These are phyloP conservation scores for Andricus curvator DNA, from an alignment of 2,888 invertebrate species.

Conservation along the genomic window DNA sequence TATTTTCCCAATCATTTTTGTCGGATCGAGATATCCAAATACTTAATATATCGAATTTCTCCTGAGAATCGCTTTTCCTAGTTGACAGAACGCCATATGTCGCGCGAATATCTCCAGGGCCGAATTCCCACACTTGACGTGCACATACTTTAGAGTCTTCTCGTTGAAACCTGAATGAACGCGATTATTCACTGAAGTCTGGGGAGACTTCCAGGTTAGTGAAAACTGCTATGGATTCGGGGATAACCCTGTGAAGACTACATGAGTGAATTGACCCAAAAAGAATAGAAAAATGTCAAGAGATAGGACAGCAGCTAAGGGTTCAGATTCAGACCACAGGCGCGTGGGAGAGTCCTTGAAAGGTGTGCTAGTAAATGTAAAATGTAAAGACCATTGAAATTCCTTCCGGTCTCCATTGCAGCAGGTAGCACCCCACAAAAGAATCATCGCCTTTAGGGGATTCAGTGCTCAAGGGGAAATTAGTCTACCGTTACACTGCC, in stretches of 20 bases:
- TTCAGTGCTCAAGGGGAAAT: slow-evolving; percentile 24
- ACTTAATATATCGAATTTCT: slow-evolving; percentile 15
- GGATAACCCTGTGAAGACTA: slow-evolving; percentile 19
- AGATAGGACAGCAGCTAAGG: background rate
- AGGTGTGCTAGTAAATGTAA: slow-evolving; percentile 5
- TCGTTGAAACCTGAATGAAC: slow-evolving; percentile 22
- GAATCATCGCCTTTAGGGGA: slow-evolving; percentile 12
- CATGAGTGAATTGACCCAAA: background rate
- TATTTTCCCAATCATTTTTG: background rate
- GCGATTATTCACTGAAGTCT: slow-evolving; percentile 15
- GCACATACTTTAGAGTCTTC: slow-evolving; percentile 27
- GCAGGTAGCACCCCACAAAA: slow-evolving; percentile 26
- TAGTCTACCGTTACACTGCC: slow-evolving; percentile 22
- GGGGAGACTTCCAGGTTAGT: slow-evolving; percentile 14
- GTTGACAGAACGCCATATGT: slow-evolving; percentile 5
- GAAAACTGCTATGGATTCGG: slow-evolving; percentile 27
- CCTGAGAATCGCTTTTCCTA: background rate
- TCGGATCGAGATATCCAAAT: background rate
- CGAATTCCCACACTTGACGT: slow-evolving; percentile 33
- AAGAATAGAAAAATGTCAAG: background rate
- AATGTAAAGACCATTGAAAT: slow-evolving; percentile 31
- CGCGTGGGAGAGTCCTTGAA: slow-evolving; percentile 32
- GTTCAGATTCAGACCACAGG: background rate
- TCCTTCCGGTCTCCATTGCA: slow-evolving; percentile 33
- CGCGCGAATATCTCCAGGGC: background rate